Evolutionary conservation across 1,140 invertebrate species (phyloP), one percentile per base, ranked within the genome.

Genomic region (Brachionus koreanus): DNA sequence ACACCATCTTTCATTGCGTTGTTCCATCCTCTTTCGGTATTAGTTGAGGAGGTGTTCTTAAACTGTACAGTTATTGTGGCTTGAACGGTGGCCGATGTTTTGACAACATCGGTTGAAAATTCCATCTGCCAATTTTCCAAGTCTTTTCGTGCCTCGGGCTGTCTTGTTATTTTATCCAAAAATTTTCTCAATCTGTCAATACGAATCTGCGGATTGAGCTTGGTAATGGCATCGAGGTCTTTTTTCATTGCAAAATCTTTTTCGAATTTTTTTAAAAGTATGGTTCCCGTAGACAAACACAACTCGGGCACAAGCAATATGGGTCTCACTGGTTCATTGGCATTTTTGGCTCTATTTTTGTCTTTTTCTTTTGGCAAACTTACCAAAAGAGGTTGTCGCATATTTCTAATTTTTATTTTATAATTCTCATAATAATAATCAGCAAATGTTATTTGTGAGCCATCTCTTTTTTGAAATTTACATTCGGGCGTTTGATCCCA

Each of bases 341-440:
- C 65, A 46, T 74, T 74, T 25, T 57, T 29, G n/a, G 25, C 46
- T 10, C 35, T 19, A 77, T 85, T 86, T 86, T 29, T 84, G 65
- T 88, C 87, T 49, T 82, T 85, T 49, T 85, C 85, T 65, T 86
- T 87, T 23, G 87, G 86, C 72, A 83, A 83, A 72, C 77, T 84
- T 0, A 88, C 82, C n/a, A 88, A 67, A 49, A 98, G 85, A 0
- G 96, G 95, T 85, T 98, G 96, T 0, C 91, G 87, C 1, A 84
- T 77, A 86, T 97, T 94, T 83, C 86, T 88, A 39, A 98, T 95
- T 0, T 89, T 86, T 13, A 96, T 91, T 29, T 90, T 87, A 86
- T 92, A 92, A 33, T 91, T 87, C 5, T 86, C 82, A 7, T 65
- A 92, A 85, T 95, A 97, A 86, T 98, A 97, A 2, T 96, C 91